Evolutionary conservation across 2,113 vertebrate genomes (phyloP).

Genomic region (Nanorana parkeri): DNA sequence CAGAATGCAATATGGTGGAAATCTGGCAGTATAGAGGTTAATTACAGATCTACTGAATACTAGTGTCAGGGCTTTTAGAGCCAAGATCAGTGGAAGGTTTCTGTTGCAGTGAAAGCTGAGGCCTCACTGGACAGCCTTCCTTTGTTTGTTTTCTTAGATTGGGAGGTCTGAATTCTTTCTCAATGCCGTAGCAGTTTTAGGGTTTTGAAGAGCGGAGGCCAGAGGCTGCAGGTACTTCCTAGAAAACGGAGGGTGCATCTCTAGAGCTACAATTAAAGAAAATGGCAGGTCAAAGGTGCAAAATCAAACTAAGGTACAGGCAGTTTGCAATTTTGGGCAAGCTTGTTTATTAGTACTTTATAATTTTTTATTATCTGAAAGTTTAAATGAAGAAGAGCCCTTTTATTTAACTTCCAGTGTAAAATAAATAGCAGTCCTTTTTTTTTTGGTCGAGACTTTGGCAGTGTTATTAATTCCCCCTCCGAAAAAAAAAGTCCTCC

Average conservation of each 20-base stretch:
- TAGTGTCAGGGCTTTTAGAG: slow-evolving; percentile 44
- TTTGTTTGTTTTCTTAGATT: slow-evolving; percentile 66
- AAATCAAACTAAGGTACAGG: slow-evolving; percentile 43
- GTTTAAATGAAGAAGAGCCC: slow-evolving; percentile 67
- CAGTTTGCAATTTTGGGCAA: slow-evolving; percentile 53
- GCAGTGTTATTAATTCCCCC: slow-evolving; percentile 73
- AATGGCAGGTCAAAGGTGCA: slow-evolving; percentile 55
- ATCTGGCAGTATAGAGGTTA: slow-evolving; percentile 36
- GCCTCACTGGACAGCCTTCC: slow-evolving; percentile 69
- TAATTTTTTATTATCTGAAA: slow-evolving; percentile 10
- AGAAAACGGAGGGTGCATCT: slow-evolving; percentile 2
- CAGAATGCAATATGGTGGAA: neutral
- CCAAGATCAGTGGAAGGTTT: slow-evolving; percentile 53
- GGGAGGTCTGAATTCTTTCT: slow-evolving; percentile 68
- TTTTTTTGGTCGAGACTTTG: slow-evolving; percentile 67
- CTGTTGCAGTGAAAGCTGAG: slow-evolving; percentile 52
- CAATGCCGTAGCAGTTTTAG: slow-evolving; percentile 64
- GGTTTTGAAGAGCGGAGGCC: slow-evolving; percentile 61
- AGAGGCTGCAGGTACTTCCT: slow-evolving; percentile 71
- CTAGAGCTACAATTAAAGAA: slow-evolving; percentile 51
- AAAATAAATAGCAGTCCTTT: slow-evolving; percentile 61
- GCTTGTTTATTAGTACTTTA: slow-evolving; percentile 17
- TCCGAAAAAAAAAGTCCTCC: slow-evolving; percentile 74
- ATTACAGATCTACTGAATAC: slow-evolving; percentile 14
- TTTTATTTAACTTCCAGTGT: slow-evolving; percentile 60